Evolutionary conservation across 1,140 invertebrate genomes (phyloP), one percentile per base, ranked within the genome.

Genomic region (Drosophila quadrilineata): DNA sequence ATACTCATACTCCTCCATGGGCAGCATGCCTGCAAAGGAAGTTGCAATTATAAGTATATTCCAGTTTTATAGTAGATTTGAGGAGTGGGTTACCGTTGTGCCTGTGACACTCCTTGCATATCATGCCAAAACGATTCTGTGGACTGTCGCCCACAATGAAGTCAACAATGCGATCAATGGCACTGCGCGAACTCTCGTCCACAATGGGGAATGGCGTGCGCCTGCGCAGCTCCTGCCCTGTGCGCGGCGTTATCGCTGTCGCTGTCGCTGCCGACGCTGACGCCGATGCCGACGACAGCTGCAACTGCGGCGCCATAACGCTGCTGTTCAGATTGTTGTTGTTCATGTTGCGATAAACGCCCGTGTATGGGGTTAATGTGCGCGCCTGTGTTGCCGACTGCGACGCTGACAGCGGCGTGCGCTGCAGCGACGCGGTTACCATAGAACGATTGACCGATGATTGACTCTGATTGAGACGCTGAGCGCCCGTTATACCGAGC

Each of bases 1-100:
- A 91, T 95, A 99, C 88, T 98, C 97, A 91, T 98, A 99, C 87
- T 99, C 98, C 90, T 99, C 98, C 86, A 94, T 94, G 3, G 98
- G 92, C 10, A 98, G 96, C 97, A 99, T 99, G 68, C 98, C 93
- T 93, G 38, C 6, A 35, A 35, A 84, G 10, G 22, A 22, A 16
- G 6, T 5, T 3, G n/a, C 35, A 28, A 28, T 16, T 35, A 6
- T 26, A 9, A 41, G 26, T 16, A n/a, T 36, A 14, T 29, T 41
- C 28, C 16, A 29, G 12, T 29, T 49, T n/a, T 12, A 10, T 10
- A 26, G 8, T 17, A 33, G n/a, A 49, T 12, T 35, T 24, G 5
- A 29, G 10, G 29, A 22, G 6, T 43, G n/a, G 22, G 43, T 31
- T 52, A 93, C 93, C 98, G 91, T 99, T 99, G 89, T 99, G 98